Percentiles rank a stretch among this genome's conserved stretches.
Evolutionary conservation across 2,113 vertebrate genomes (phyloP).

Genomic region (Chaetura pelagica): DNA sequence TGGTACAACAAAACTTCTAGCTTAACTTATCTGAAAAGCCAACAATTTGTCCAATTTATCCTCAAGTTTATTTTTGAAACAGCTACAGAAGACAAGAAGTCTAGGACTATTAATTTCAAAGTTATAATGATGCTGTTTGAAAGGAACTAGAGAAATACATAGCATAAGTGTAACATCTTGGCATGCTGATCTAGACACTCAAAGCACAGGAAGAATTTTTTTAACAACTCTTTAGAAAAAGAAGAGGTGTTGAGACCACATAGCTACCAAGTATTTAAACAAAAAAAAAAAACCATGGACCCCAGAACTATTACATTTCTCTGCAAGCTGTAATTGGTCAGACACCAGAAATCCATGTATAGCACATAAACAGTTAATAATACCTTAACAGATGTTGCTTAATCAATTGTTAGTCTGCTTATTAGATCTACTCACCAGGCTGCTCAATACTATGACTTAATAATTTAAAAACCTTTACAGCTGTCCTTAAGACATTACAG

Average conservation of each 20-base stretch:
- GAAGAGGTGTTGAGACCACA: background rate
- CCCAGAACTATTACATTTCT: background rate
- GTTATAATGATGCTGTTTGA: background rate
- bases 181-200: background rate
- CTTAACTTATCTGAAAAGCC: background rate
- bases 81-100: background rate
- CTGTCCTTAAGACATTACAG: constrained; percentile 65
- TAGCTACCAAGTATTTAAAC: background rate
- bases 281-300: background rate
- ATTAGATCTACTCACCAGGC: constrained; percentile 46
- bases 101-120: background rate
- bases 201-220: background rate
- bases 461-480: constrained; percentile 55
- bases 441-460: constrained; percentile 20
- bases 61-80: background rate
- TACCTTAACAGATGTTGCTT: constrained; percentile 58
- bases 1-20: background rate
- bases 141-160: background rate
- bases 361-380: constrained; percentile 58
- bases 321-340: constrained; percentile 8
- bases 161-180: background rate
- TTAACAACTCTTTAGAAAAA: background rate
- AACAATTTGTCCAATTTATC: background rate
- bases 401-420: constrained; percentile 53
- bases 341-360: background rate